These are phyloP conservation scores for Leptoclinus maculatus DNA, from an alignment of 2,797 vertebrate genomes.

Conservation along the genomic window DNA sequence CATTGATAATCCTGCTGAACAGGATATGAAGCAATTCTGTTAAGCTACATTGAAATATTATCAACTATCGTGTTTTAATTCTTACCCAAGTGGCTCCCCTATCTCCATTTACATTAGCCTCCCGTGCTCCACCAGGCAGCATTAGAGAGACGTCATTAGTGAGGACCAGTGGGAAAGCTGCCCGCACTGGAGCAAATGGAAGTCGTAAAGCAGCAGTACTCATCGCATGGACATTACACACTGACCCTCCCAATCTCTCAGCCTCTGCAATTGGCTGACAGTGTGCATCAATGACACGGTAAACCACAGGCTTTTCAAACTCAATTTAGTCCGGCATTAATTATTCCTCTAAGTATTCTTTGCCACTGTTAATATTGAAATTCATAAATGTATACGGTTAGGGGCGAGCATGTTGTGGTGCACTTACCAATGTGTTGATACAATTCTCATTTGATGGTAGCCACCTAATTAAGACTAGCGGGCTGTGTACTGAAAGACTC, in stretches of 20 bases:
- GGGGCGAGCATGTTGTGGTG: conserved; percentile 70
- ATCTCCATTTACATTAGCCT: conserved; percentile 75
- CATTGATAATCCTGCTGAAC: conserved; percentile 69
- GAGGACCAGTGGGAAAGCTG: conserved; percentile 77
- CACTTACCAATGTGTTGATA: conserved; percentile 77
- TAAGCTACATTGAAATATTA: conserved; percentile 77
- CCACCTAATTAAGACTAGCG: conserved; percentile 76
- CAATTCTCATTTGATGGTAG: conserved; percentile 77
- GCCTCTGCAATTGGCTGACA: conserved; percentile 76
- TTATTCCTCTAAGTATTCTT: conserved; percentile 83
- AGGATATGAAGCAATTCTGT: conserved; percentile 66
- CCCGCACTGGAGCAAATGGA: conserved; percentile 80
- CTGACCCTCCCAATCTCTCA: conserved; percentile 81
- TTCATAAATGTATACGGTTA: conserved; percentile 80
- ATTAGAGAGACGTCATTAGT: conserved; percentile 82
- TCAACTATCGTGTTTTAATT: conserved; percentile 83
- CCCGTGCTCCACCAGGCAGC: conserved; percentile 71
- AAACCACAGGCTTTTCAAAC: conserved; percentile 82
- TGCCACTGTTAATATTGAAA: conserved; percentile 71
- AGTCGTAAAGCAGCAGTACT: conserved; percentile 81
- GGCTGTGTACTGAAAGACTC: conserved; percentile 69
- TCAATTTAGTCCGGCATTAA: conserved; percentile 82
- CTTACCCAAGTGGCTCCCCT: conserved; percentile 77
- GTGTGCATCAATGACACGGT: conserved; percentile 76
- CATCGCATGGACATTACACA: conserved; percentile 80